Evolutionary conservation across 2,113 vertebrate genomes (phyloP), one percentile per base, ranked within the genome.

Genomic region (Corvus moneduloides): DNA sequence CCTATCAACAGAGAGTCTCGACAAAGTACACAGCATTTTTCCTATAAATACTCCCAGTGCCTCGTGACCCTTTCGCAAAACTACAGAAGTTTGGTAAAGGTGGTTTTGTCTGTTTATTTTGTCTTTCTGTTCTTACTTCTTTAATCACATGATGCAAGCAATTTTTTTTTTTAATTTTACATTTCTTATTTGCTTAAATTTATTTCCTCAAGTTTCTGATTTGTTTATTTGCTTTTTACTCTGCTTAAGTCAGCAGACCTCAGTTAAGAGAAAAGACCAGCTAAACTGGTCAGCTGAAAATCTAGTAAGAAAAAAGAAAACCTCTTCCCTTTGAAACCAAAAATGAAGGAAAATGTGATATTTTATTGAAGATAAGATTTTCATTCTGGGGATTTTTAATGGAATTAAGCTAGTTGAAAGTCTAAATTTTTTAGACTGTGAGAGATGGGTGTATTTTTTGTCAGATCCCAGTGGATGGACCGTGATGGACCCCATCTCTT

Each of bases 201-300:
- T 90, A 21, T 91, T 93, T 94, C n/a, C 52, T 90, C 24, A 44
- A 26, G 39, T 61, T 89, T 87, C 64, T 74, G 83, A 58, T 51
- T 79, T 92, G 39, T 56, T 43, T 73, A 41, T 52, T 94, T 79
- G 8, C 67, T 80, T 84, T 68, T 86, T 66, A 17, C 9, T 83
- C 51, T 86, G 55, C 43, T 67, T 93, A 82, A 63, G 20, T 94
- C 59, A 83, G 59, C 46, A 90, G 69, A 63, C 7, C 3, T 74
- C 69, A 23, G 13, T 71, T 51, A 89, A 78, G 18, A 88, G 41
- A 82, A 86, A 64, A 80, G 46, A 66, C 52, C 17, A 75, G 61
- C 23, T 84, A 27, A 89, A 75, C 69, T 28, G 33, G 30, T 91
- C 69, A 52, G 18, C 12, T 56, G 46, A 52, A 82, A 90, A 68